Evolutionary conservation across 2,888 invertebrate species (phyloP), one percentile per base, ranked within the genome.

Genomic region (Nomada fabriciana): DNA sequence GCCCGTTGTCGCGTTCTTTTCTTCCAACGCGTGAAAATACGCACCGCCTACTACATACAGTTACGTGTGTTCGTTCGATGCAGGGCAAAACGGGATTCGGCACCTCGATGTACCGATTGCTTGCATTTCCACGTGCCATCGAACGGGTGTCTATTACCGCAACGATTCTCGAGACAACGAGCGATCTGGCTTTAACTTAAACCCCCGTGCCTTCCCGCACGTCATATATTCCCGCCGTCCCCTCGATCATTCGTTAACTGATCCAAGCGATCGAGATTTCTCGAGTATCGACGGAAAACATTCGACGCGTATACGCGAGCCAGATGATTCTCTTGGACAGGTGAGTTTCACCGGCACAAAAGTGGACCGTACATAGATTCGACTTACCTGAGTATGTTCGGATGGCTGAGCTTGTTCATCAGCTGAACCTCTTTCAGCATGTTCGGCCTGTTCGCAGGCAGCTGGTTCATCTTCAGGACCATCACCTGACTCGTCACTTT

Each of bases 381-480:
- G 68, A 89, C 94, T 94, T 93, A 98, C 98, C 97, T 97, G 90
- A 99, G 96, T 93, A 99, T 98, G 94, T 99, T 98, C 82, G 98
- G 97, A 95, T 99, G 98, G 92, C 97, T 98, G 88, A 99, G 96
- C 93, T 97, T 97, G 95, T 99, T 99, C 97, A 99, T 98, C 91
- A 99, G 96, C 95, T 99, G 98, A 88, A 98, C 98, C 95, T 99
- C 99, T 93, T 98, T 97, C 91, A 99, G 96, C 97, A 99, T 99
- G 95, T 98, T 98, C 90, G 98, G 98, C 92, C 98, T 96, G 95
- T 99, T 98, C 90, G 98, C 98, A 85, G 97, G 96, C 93, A 98
- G 96, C 94, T 98, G 97, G 95, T 99, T 98, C 97, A 98, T 98
- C 95, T 99, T 99, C 92, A 99, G 96, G 94, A 98, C 99, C 98